These are phyloP conservation scores for Geophilus truncorum DNA, from an alignment of 2,888 invertebrate species.

Conservation along the genomic window DNA sequence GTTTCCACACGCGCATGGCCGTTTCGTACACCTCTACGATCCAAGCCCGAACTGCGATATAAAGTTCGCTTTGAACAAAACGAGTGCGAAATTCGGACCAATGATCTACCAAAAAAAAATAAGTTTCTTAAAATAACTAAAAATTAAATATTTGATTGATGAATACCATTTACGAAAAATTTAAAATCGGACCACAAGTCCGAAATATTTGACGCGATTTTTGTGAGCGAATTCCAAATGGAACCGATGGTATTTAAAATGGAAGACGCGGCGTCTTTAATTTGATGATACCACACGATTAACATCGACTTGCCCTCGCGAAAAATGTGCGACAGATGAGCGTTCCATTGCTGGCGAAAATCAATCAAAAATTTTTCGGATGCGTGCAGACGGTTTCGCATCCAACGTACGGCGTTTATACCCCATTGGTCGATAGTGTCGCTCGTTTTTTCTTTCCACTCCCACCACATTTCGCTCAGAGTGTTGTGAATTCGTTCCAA, in stretches of 20 bases:
- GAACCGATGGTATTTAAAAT: background rate
- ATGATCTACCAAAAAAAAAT: background rate
- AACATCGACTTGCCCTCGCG: background rate
- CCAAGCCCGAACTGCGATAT: conserved; percentile 49
- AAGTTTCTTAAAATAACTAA: background rate
- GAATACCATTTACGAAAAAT: background rate
- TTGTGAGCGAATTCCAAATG: background rate
- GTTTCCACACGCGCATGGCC: conserved; percentile 41
- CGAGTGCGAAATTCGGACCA: background rate
- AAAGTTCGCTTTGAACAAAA: background rate
- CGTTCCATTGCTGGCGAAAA: background rate
- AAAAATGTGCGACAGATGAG: background rate
- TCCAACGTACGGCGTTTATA: background rate
- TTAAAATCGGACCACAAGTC: background rate
- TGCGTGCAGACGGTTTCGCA: background rate
- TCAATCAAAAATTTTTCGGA: background rate
- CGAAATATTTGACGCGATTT: background rate
- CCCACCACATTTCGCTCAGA: background rate
- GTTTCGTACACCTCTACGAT: conserved; percentile 45
- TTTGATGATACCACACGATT: background rate
- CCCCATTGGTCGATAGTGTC: background rate
- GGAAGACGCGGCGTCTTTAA: background rate
- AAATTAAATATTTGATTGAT: background rate
- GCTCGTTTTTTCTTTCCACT: background rate
- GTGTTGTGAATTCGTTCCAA: background rate